Evolutionary conservation across 30 jellyfish, hydroid and myxozoan genomes (phyloP).

Genomic region (Aurelia aurita): DNA sequence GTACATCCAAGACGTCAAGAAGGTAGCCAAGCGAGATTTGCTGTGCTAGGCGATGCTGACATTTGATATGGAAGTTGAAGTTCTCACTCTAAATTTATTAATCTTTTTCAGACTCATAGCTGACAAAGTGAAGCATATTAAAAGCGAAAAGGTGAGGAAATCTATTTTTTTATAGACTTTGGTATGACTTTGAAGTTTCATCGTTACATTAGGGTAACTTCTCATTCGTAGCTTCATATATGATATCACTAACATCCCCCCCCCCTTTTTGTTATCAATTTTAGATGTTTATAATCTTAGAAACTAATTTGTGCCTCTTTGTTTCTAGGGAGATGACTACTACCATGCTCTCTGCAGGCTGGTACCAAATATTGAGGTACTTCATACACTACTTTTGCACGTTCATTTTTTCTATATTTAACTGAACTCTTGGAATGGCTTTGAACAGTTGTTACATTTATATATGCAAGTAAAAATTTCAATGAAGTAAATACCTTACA

Average conservation of each 20-base stretch:
- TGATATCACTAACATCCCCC: too few relatives aligned
- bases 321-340: constrained; percentile 64
- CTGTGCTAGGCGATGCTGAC: too few relatives aligned
- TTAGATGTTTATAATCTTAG: too few relatives aligned
- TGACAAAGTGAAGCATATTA: constrained; percentile 44
- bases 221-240: too few relatives aligned
- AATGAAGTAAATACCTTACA: too few relatives aligned
- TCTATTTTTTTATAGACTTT: too few relatives aligned
- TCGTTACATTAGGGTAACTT: neutral
- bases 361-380: constrained; percentile 65
- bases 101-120: constrained; percentile 45
- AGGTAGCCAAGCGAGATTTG: too few relatives aligned
- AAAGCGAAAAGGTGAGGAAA: constrained; percentile 57
- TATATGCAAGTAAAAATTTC: neutral
- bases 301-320: neutral
- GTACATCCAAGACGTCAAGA: too few relatives aligned
- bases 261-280: too few relatives aligned
- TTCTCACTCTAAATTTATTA: too few relatives aligned
- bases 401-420: neutral
- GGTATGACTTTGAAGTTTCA: too few relatives aligned
- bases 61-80: too few relatives aligned
- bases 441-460: neutral
- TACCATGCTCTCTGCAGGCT: constrained; percentile 40
- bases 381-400: neutral
- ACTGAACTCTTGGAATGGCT: neutral